phyloP scores from a whole-genome alignment of 2,888 invertebrate species.

The Drosophila tanythrix region DNA sequence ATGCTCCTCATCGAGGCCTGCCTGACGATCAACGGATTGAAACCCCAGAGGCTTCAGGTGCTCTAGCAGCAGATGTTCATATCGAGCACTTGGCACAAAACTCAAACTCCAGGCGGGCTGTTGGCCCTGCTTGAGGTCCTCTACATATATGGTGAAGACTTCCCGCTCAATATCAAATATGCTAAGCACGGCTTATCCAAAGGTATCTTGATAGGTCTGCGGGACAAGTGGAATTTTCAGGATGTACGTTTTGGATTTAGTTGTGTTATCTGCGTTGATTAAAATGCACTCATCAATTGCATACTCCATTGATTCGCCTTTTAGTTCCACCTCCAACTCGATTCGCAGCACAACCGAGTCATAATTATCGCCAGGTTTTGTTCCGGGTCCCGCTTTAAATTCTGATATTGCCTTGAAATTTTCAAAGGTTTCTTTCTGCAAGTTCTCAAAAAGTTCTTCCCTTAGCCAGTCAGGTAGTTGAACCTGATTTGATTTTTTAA shows the following conservation, averaged over 20 bases:
- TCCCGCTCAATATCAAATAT: conserved; percentile 64
- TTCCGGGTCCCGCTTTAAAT: conserved; percentile 63
- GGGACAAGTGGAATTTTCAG: conserved; percentile 42
- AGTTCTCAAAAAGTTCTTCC: conserved; percentile 54
- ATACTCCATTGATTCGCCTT: conserved; percentile 39
- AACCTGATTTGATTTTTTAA: not conserved
- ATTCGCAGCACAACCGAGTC: conserved; percentile 75
- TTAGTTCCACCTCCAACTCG: conserved; percentile 65
- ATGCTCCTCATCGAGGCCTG: conserved; percentile 74
- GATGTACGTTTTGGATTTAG: conserved; percentile 40
- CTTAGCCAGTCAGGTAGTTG: conserved; percentile 64
- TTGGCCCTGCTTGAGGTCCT: conserved; percentile 50
- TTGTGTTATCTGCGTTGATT: conserved; percentile 22
- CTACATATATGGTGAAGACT: conserved; percentile 61
- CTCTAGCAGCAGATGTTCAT: conserved; percentile 68
- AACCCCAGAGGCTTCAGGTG: conserved; percentile 71
- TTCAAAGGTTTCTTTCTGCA: conserved; percentile 49
- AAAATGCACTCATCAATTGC: not conserved
- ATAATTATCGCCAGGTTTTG: conserved; percentile 78
- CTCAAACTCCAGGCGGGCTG: conserved; percentile 35
- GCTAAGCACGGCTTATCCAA: conserved; percentile 32
- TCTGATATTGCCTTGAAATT: conserved; percentile 49
- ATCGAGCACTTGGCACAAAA: conserved; percentile 51
- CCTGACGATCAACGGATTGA: conserved; percentile 65
- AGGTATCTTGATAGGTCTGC: conserved; percentile 31